Evolutionary conservation across 2,888 invertebrate species (phyloP).

Genomic region (Ectobius pallidus): DNA sequence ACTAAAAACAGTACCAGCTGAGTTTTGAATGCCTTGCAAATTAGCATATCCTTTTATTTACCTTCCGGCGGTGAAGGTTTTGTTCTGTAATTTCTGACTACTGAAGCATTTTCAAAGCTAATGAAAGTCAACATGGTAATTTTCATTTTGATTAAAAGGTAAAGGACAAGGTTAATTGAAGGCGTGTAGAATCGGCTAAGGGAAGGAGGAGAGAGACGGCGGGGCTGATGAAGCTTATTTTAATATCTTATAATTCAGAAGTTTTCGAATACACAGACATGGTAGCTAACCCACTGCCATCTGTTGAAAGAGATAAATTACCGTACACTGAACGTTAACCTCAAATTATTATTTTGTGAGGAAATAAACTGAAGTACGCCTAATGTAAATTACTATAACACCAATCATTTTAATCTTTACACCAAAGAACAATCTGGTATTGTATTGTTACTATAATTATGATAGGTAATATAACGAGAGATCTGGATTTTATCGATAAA

Average conservation of each 20-base stretch:
- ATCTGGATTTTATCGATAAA: too few relatives aligned
- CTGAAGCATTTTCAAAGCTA: constrained; percentile 24
- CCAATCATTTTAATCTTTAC: too few relatives aligned
- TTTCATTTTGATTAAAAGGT: constrained; percentile 15
- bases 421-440: too few relatives aligned
- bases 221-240: background rate
- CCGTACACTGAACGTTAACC: background rate
- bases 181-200: background rate
- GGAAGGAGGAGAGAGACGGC: too few relatives aligned
- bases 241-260: background rate
- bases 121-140: constrained; percentile 25
- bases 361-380: too few relatives aligned
- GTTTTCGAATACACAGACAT: background rate
- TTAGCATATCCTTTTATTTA: constrained; percentile 21
- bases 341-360: constrained; percentile 8
- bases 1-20: background rate
- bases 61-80: constrained; percentile 14
- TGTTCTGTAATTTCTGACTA: constrained; percentile 24
- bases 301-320: background rate
- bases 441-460: too few relatives aligned
- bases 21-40: constrained; percentile 11
- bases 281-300: background rate
- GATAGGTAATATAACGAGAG: too few relatives aligned
- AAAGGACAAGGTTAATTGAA: constrained; percentile 23
- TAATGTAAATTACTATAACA: too few relatives aligned